Evolutionary conservation across 2,888 invertebrate genomes (phyloP).

Genomic region (Callyntrura sp.): DNA sequence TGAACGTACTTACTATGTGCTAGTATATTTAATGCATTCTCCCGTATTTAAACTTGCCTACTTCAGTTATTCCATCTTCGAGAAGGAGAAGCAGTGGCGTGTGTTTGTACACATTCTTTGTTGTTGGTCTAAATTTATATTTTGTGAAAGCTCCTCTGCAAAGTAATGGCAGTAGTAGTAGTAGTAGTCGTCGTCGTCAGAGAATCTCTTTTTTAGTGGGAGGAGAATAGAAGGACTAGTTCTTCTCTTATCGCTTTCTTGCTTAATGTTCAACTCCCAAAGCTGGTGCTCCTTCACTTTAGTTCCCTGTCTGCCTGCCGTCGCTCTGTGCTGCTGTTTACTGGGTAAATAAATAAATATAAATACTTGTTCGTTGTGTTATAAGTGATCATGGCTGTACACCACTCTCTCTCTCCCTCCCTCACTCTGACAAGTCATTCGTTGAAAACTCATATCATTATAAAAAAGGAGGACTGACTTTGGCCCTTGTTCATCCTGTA

Average conservation of each 20-base stretch:
- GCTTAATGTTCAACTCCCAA: slow-evolving; percentile 53
- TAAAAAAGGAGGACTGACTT: slow-evolving; percentile 66
- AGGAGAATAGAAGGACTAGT: slow-evolving; percentile 27
- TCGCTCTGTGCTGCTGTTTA: slow-evolving; percentile 8
- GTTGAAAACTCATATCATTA: slow-evolving; percentile 67
- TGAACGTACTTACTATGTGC: neutral
- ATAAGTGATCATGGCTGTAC: slow-evolving; percentile 1
- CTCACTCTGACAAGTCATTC: slow-evolving; percentile 40
- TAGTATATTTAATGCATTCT: neutral
- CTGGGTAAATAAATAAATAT: neutral
- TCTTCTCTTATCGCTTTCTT: slow-evolving; percentile 56
- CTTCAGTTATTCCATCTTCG: neutral
- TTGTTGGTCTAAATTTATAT: neutral
- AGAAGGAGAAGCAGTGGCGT: too few species aligned
- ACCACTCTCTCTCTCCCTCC: neutral
- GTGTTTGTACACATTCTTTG: neutral
- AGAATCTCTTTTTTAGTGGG: slow-evolving; percentile 41
- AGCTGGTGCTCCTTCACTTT: neutral
- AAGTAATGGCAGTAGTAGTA: neutral
- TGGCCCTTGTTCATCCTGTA: slow-evolving; percentile 72
- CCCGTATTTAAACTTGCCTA: neutral
- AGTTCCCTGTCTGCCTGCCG: neutral
- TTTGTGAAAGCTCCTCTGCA: neutral
- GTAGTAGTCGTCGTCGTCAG: too few species aligned
- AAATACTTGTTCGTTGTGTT: slow-evolving; percentile 19